Conservation (phyloP, 1,140 invertebrate species). For the Oppia nitens region DNA sequence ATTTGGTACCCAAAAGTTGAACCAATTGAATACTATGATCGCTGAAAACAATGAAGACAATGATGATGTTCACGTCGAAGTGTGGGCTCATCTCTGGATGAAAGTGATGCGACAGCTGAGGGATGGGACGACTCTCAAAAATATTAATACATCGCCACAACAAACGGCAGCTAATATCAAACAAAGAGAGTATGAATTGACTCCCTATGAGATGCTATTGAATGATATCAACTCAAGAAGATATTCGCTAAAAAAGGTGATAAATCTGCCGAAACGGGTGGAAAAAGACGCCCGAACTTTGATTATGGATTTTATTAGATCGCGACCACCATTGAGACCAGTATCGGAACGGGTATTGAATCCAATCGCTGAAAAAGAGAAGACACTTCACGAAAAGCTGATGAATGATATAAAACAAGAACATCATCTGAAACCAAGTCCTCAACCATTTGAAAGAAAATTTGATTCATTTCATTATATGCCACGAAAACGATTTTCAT, state of each 20-base stretch:
- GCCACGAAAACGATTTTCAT: background rate
- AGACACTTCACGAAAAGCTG: slow-evolving; percentile 61
- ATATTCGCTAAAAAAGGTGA: slow-evolving; percentile 45
- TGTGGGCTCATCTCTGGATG: slow-evolving; percentile 86
- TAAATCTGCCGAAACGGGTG: slow-evolving; percentile 49
- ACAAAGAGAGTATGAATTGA: slow-evolving; percentile 65
- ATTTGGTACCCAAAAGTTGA: slow-evolving; percentile 30
- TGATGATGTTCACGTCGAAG: slow-evolving; percentile 15
- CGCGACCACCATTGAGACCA: slow-evolving; percentile 77
- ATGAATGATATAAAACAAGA: slow-evolving; percentile 73
- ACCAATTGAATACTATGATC: too few relatives aligned
- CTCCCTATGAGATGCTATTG: slow-evolving; percentile 93
- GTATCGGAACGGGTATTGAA: slow-evolving; percentile 67
- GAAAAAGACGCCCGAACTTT: slow-evolving; percentile 85
- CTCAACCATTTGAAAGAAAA: slow-evolving; percentile 16
- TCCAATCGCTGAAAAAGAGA: slow-evolving; percentile 43
- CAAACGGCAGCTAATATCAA: slow-evolving; percentile 30
- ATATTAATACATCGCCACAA: slow-evolving; percentile 45
- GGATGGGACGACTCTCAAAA: slow-evolving; percentile 75
- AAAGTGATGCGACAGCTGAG: slow-evolving; percentile 70
- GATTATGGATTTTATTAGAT: slow-evolving; percentile 89
- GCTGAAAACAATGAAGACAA: background rate
- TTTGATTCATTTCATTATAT: background rate
- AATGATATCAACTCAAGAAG: slow-evolving; percentile 76
- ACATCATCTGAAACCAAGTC: slow-evolving; percentile 26